Base-by-base conservation (phyloP, 2,113 vertebrate genomes). In the western clawed frog (Xenopus tropicalis) region DNA sequence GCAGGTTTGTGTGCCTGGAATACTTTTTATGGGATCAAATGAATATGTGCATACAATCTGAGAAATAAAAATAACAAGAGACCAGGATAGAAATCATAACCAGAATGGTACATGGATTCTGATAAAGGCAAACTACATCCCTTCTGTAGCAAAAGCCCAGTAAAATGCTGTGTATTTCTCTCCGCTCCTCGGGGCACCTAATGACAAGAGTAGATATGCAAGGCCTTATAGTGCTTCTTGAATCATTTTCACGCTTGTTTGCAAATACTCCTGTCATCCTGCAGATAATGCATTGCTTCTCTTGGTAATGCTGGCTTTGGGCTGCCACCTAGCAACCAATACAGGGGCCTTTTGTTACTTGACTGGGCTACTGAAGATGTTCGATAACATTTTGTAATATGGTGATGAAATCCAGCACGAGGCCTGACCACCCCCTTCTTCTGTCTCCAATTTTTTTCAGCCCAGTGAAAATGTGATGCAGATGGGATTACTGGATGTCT, bases 401-500 rank as follows among this genome's bases (percentile, higher is more conserved):
- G 6, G 0, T 70, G 54, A 2, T 77, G 64, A 74, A 76, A 77
- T 63, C 63, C 43, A n/a, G 59, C 20, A 19, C 52, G 16, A 16
- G 72, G 54, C 71, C 65, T 22, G n/a, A 5, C 29, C 29, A 20
- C 23, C 64, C 24, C 52, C 29, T 57, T 25, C 48, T 42, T 42
- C 20, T 42, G 25, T 61, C 43, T 25, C 13, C 48, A 11, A 71
- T 46, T 65, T 73, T 74, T 76, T 76, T 69, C 73, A 76, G 66
- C 56, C 69, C 66, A 69, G 46, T 69, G 58, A 72, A 46, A 74
- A 46, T 58, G 42, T 14, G 71, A 67, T 14, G 16, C 3, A 43
- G 70, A 44, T 21, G 23, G 74, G 22, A 46, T 63, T 79, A 29
- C 43, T 79, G 73, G 76, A 19, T 73, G 72, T 75, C 61, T 80